Percentiles rank a stretch among this genome's conserved stretches.
Evolutionary conservation across 2,888 invertebrate species (phyloP).

Genomic region (Nycteola revayana): DNA sequence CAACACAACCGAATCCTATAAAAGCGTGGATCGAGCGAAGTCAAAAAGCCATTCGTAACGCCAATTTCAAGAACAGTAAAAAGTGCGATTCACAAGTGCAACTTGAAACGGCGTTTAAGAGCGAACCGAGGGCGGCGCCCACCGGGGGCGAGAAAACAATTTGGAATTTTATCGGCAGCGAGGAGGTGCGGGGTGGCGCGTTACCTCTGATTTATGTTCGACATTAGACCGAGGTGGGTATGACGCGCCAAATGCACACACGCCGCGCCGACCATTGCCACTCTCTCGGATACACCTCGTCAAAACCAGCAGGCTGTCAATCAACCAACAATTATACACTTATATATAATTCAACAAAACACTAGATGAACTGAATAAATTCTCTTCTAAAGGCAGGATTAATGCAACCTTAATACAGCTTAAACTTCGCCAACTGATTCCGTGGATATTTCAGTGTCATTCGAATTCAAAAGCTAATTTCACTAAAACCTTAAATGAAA

Average conservation of each 20-base stretch:
- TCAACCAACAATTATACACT: too few species aligned
- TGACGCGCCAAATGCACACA: constrained; percentile 68
- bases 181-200: constrained; percentile 51
- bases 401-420: constrained; percentile 47
- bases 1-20: constrained; percentile 46
- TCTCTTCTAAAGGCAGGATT: constrained; percentile 41
- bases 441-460: constrained; percentile 69
- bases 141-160: constrained; percentile 81
- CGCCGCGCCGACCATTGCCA: constrained; percentile 52
- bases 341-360: too few species aligned
- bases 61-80: constrained; percentile 79
- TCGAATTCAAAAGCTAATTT: constrained; percentile 79
- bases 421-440: constrained; percentile 48
- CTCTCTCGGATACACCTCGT: constrained; percentile 45
- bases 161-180: constrained; percentile 76
- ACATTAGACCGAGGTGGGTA: constrained; percentile 66
- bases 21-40: constrained; percentile 54
- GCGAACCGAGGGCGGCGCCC: constrained; percentile 79
- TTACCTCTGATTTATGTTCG: constrained; percentile 76
- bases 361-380: too few species aligned
- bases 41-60: constrained; percentile 74
- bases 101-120: constrained; percentile 81
- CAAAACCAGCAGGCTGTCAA: constrained; percentile 1
- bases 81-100: constrained; percentile 81
- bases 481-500: constrained; percentile 80